Base-by-base conservation (phyloP, 2,888 invertebrate species). In the Lordiphosa fenestrarum region DNA sequence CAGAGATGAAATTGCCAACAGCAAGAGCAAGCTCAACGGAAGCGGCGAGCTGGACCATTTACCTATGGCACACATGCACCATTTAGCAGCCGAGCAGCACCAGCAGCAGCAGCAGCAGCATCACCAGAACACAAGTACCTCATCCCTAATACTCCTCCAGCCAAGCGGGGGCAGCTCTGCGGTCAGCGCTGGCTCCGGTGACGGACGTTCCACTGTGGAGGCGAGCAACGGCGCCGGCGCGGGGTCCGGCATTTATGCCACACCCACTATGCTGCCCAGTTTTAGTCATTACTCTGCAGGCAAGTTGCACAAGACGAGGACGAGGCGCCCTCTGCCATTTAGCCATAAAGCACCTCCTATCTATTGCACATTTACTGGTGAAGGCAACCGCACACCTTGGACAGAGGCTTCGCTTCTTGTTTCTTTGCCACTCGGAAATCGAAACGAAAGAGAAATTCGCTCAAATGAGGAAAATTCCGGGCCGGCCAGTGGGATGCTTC, bases 231-330 rank as follows among this genome's bases (percentile, higher is more conserved):
- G 7, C 30, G 13, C 44, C 23, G 37, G 44, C 21, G 25, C 38
- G 9, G 40, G 46, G 25, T 21, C 54, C 19, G 61, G 35, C 30
- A 88, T 64, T 86, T 89, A 81, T 73, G 92, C 93, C 83, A 91
- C 92, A 62, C 90, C 92, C 69, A 91, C 93, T 76, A 92, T 93
- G 91, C 90, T 93, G 77, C 93, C 93, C 66, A 93, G 93, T 90
- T 93, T 93, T 88, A 93, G 93, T 89, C 91, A 91, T 77, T 94
- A 93, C 87, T 91, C 93, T 62, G 90, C 93, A 92, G 93, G 93
- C 91, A 89, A 91, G 91, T 91, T 51, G 23, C 39, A 47, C 53
- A 50, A 23, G 33, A 30, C 33, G n/a, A 44, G 7, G 33, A 15
- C 44, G 33, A 30, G 4, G 42, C 12, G 42, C 30, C 25, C 13